Evolutionary conservation across 2,888 invertebrate genomes (phyloP), one percentile per base, ranked within the genome.

Genomic region (Rhagophthalmus giganteus): DNA sequence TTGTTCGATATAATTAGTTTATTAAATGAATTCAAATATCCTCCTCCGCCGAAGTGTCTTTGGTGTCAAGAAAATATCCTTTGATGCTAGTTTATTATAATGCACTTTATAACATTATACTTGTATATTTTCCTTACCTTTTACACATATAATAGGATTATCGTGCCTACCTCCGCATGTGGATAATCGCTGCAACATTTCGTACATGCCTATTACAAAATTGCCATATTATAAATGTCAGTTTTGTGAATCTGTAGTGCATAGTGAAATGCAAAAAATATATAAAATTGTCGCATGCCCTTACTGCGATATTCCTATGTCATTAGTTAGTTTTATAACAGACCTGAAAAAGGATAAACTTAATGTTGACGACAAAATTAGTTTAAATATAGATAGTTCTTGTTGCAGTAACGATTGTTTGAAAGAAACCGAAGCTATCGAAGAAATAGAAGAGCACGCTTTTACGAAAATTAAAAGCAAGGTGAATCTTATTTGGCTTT

Each of bases 61-160:
- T 69, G 67, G 66, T 73, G 73, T 54, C 67, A 67, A 55, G 65
- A 71, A 63, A 69, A 72, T 67, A 69, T 70, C 69, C 69, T 70
- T 70, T 67, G 61, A 32, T n/a, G n/a, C 4, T 37, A 30, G 13
- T 28, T 27, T 8, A 16, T 32, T 33, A 16, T 14, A 20, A 24
- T 30, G 35, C 34, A 41, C 24, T 41, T 25, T 11, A 28, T 10
- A 16, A 24, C 31, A 31, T 41, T 7, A 20, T 20, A 5, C 3
- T 20, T 20, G 3, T 9, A 26, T 33, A 10, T 20, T 40, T 37
- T 49, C 48, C 49, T 54, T 48, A 54, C 42, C 15, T 20, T 9
- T 8, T 25, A 37, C 49, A 67, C 64, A 64, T 61, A 63, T 73
- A 39, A 62, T 69, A 48, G 71, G 71, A 14, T 49, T 66, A n/a